phyloP scores from a whole-genome alignment of 92 coral and sea anemone genomes.

The Muricea muricata region DNA sequence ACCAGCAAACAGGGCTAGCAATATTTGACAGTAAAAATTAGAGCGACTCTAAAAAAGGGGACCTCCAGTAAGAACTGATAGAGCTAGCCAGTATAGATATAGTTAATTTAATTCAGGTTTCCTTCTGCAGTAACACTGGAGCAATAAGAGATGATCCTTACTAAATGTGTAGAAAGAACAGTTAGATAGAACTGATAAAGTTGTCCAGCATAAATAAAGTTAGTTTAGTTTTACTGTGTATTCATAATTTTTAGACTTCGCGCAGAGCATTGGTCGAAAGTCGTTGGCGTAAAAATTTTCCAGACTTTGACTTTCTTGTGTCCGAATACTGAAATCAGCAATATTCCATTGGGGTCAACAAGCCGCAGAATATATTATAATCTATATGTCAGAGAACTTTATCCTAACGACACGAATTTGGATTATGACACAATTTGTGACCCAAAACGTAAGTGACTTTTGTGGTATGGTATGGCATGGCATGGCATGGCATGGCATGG shows the following conservation, averaged over 20 bases:
- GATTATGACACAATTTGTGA: conserved; percentile 35
- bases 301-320: conserved; percentile 23
- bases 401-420: conserved; percentile 25
- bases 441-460: not conserved
- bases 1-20: too few relatives aligned
- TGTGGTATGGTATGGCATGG: not conserved
- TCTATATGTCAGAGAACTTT: conserved; percentile 19
- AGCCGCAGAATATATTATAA: conserved; percentile 1
- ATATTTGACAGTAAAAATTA: too few relatives aligned
- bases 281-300: conserved; percentile 15
- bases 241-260: not conserved
- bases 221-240: not conserved
- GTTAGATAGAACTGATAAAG: not conserved
- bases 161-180: too few relatives aligned
- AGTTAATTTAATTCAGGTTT: not conserved
- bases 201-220: not conserved
- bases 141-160: too few relatives aligned
- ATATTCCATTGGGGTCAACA: not conserved
- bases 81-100: not conserved
- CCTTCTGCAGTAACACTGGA: too few relatives aligned
- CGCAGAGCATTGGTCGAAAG: conserved; percentile 19
- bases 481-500: not conserved
- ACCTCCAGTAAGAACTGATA: not conserved
- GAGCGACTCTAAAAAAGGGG: too few relatives aligned
- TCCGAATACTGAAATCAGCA: conserved; percentile 14